These are phyloP conservation scores for Uloborus plumipes DNA, from an alignment of 2,888 invertebrate genomes.

Conservation along the genomic window DNA sequence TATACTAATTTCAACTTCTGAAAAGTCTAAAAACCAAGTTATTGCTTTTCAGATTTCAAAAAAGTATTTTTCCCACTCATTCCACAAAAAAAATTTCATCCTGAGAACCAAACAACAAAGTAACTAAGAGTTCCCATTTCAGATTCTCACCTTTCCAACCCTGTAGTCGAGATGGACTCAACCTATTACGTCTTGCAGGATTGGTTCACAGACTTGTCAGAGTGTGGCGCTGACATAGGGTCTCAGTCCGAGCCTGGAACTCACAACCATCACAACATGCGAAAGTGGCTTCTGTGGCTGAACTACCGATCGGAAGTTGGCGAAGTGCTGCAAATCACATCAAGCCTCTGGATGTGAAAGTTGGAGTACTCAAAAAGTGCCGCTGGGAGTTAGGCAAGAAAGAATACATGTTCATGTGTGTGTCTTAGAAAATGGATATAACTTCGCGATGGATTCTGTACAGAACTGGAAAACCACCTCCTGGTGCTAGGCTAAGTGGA, in stretches of 20 bases:
- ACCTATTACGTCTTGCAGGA: constrained; percentile 50
- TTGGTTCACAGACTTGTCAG: constrained; percentile 51
- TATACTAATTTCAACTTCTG: too few relatives aligned
- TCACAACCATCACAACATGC: constrained; percentile 40
- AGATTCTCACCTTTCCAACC: constrained; percentile 38
- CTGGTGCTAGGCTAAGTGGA: constrained; percentile 7
- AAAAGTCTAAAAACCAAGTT: too few relatives aligned
- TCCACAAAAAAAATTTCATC: too few relatives aligned
- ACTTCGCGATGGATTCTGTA: constrained; percentile 26
- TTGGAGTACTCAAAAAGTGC: neutral
- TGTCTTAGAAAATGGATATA: constrained; percentile 21
- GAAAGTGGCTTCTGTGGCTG: constrained; percentile 2
- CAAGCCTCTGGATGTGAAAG: neutral
- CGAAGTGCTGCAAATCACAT: too few relatives aligned
- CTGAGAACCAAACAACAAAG: too few relatives aligned
- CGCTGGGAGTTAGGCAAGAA: neutral
- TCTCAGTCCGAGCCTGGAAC: constrained; percentile 46
- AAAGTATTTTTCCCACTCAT: too few relatives aligned
- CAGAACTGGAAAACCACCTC: constrained; percentile 43
- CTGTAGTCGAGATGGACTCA: constrained; percentile 35
- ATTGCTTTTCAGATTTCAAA: too few relatives aligned
- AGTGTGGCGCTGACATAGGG: constrained; percentile 58
- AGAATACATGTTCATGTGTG: constrained; percentile 8
- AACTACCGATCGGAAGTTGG: too few relatives aligned
- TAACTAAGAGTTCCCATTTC: neutral